A percentile compares a stretch with the other conserved stretches of the same genome.
These are phyloP conservation scores for Pipistrellus pygmaeus DNA, from an alignment of 2,797 vertebrate species.

Conservation along the genomic window DNA sequence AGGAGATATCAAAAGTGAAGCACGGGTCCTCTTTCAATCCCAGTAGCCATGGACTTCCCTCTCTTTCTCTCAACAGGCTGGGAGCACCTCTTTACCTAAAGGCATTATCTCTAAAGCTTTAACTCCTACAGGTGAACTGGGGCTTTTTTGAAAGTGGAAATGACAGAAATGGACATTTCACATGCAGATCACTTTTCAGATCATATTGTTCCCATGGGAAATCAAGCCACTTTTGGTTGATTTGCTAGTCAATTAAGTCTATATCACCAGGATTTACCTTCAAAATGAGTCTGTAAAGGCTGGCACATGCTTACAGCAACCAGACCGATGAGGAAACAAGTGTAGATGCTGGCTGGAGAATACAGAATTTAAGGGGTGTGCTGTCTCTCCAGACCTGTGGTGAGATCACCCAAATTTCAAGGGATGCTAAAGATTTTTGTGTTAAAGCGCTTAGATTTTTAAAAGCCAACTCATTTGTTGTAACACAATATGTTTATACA, in stretches of 20 bases:
- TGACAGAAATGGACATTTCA: not conserved
- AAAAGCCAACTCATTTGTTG: not conserved
- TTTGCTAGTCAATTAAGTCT: not conserved
- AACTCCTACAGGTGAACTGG: not conserved
- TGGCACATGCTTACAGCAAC: not conserved
- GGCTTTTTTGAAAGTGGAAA: not conserved
- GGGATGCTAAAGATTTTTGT: not conserved
- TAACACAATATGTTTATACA: not conserved
- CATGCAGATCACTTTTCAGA: not conserved
- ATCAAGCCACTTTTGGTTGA: not conserved
- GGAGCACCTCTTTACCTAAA: not conserved
- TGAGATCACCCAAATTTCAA: not conserved
- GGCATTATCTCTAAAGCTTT: not conserved
- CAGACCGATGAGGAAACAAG: not conserved
- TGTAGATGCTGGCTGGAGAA: not conserved
- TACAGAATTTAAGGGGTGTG: not conserved
- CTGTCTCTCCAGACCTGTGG: not conserved
- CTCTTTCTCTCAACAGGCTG: not conserved
- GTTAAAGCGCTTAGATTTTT: constrained; percentile 33
- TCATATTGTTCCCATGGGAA: not conserved
- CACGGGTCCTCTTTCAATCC: not conserved
- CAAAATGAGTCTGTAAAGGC: not conserved
- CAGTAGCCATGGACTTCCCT: not conserved
- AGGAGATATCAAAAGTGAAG: not conserved
- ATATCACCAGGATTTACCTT: not conserved